Evolutionary conservation across 92 coral and sea anemone species (phyloP), one percentile per base, ranked within the genome.

Genomic region (Phenganax stokvisi): DNA sequence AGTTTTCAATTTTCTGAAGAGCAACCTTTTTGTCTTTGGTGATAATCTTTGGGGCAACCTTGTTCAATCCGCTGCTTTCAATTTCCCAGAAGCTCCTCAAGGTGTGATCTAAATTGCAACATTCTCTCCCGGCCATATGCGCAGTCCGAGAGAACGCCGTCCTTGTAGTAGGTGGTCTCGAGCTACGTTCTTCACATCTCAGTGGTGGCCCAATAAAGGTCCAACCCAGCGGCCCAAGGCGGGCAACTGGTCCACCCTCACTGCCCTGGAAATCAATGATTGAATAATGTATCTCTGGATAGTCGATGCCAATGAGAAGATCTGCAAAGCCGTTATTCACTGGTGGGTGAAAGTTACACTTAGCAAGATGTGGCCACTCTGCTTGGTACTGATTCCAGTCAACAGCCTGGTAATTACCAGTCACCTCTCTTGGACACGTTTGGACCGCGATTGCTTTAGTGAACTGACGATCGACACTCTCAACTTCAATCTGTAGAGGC

Each of bases 281-380:
- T 20, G 25, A 20, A 20, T 20, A 20, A 20, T 20, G 25, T 20
- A 20, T 20, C 1, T 16, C 72, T 6, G 73, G 73, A 28, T 68
- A 10, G 53, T 68, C 73, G 53, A 68, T 53, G 1, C 73, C 73
- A 12, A 68, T 68, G 6, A 68, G 30, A 1, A 68, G 15, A 30
- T 68, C 73, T 10, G 53, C 73, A 9, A 30, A 37, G 6, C 54
- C n/a, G 12, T 68, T n/a, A 12, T 69, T 70, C 0, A 68, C 79
- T 69, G 80, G 84, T 10, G 58, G 68, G 17, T 79, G 76, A 29
- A 81, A 70, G 7, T 81, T 44, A 67, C 84, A 81, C 12, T 69
- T 60, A 25, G 57, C 3, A 28, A 80, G 84, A 37, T 81, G 84
- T 29, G 84, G 77, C 54, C 57, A 81, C 9, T 29, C 20, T 25